Evolutionary conservation across 1,140 invertebrate genomes (phyloP).

Genomic region (Drosophila sp.): DNA sequence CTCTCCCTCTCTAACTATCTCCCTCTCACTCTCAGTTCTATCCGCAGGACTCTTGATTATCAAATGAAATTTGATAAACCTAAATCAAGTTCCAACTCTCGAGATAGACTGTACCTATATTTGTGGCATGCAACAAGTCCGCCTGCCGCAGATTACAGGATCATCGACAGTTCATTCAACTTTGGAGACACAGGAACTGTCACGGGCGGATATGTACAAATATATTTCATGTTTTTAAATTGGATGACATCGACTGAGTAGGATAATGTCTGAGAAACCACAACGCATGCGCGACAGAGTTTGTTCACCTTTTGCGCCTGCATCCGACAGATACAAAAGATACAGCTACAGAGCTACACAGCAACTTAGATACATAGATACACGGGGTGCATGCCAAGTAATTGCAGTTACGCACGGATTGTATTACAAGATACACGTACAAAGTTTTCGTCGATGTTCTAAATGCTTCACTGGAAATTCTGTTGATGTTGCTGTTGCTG

Average conservation of each 20-base stretch:
- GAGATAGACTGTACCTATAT: background rate
- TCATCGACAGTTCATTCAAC: slow-evolving; percentile 66
- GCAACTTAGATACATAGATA: slow-evolving; percentile 20
- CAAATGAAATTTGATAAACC: background rate
- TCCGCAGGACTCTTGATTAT: background rate
- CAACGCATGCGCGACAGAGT: slow-evolving; percentile 68
- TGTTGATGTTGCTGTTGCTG: background rate
- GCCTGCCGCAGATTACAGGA: slow-evolving; percentile 31
- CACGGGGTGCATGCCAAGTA: slow-evolving; percentile 61
- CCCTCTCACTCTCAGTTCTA: background rate
- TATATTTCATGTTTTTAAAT: slow-evolving; percentile 77
- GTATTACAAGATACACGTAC: slow-evolving; percentile 59
- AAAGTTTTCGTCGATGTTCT: slow-evolving; percentile 23
- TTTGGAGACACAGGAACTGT: slow-evolving; percentile 22
- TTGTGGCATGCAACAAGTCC: slow-evolving; percentile 64
- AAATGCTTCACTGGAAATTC: slow-evolving; percentile 58
- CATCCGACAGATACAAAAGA: slow-evolving; percentile 36
- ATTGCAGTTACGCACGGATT: slow-evolving; percentile 81
- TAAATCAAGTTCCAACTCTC: background rate
- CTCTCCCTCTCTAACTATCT: too few relatives aligned
- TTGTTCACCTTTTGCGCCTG: slow-evolving; percentile 67
- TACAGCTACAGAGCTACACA: too few relatives aligned
- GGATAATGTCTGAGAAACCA: slow-evolving; percentile 24
- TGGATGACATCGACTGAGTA: slow-evolving; percentile 64
- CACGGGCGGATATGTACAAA: slow-evolving; percentile 61